Percentiles rank a stretch among this genome's conserved stretches.
Evolutionary conservation across 2,888 invertebrate species (phyloP).

Genomic region (Abrostola triplasia): DNA sequence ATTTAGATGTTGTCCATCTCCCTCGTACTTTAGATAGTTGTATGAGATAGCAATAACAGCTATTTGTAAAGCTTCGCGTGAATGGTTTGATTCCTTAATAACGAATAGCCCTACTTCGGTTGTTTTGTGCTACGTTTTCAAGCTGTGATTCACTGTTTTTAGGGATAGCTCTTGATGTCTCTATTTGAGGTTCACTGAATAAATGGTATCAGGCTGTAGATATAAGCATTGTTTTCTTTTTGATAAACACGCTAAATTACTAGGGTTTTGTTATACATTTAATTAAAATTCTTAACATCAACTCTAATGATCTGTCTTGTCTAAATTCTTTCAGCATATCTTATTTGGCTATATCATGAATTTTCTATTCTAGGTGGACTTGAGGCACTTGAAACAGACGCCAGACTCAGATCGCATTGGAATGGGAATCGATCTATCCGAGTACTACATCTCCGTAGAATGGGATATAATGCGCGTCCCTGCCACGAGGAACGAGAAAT

Average conservation of each 20-base stretch:
- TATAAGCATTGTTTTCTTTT: no score
- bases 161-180: conserved; percentile 21
- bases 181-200: conserved; percentile 24
- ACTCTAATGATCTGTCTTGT: no score
- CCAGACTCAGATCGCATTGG: conserved; percentile 96
- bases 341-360: not conserved
- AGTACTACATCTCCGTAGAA: conserved; percentile 98
- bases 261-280: not conserved
- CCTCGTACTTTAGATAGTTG: conserved; percentile 63
- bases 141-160: conserved; percentile 33
- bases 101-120: conserved; percentile 59
- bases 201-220: conserved; percentile 6
- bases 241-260: not conserved
- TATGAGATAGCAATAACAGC: conserved; percentile 68
- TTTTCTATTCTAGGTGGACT: conserved; percentile 92
- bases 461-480: conserved; percentile 99
- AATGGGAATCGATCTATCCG: conserved; percentile 96
- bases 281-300: not conserved
- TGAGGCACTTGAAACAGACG: conserved; percentile 95
- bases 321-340: not conserved
- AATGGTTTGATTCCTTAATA: conserved; percentile 69
- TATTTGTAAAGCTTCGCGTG: conserved; percentile 64
- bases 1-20: conserved; percentile 62
- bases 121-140: conserved; percentile 54
- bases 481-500: conserved; percentile 96